Conservation (phyloP, 2,797 vertebrate species). For the Craterocephalus amniculus region DNA sequence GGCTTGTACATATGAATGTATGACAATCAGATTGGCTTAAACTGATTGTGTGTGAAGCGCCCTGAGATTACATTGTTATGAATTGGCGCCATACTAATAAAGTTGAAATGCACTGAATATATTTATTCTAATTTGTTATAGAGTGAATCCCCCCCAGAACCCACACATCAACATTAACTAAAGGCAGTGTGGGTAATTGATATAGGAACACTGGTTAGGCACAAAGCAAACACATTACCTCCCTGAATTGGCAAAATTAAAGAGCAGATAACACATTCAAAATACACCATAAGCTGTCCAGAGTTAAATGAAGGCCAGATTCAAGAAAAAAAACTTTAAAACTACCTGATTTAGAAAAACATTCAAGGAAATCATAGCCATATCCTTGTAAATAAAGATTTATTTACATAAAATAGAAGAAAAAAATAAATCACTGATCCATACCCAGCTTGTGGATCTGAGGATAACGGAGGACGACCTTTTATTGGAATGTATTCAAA, state of each 20-base stretch:
- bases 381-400: conserved; percentile 58
- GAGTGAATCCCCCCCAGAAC: background rate
- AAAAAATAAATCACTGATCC: conserved; percentile 19
- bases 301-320: background rate
- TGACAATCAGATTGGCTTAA: too few relatives aligned
- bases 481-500: conserved; percentile 56
- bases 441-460: conserved; percentile 28
- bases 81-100: too few relatives aligned
- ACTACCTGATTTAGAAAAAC: conserved; percentile 2
- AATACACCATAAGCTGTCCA: background rate
- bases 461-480: conserved; percentile 19
- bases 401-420: conserved; percentile 61
- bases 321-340: background rate
- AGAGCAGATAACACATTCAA: background rate
- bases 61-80: too few relatives aligned
- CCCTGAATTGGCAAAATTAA: background rate
- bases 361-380: background rate
- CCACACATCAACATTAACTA: background rate
- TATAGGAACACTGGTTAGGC: background rate
- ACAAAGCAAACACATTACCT: background rate
- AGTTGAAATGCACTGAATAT: too few relatives aligned
- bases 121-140: too few relatives aligned
- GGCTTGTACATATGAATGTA: too few relatives aligned
- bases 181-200: background rate
- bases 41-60: too few relatives aligned